phyloP scores from a whole-genome alignment of 1,140 invertebrate species.

The Cyclina sinensis region DNA sequence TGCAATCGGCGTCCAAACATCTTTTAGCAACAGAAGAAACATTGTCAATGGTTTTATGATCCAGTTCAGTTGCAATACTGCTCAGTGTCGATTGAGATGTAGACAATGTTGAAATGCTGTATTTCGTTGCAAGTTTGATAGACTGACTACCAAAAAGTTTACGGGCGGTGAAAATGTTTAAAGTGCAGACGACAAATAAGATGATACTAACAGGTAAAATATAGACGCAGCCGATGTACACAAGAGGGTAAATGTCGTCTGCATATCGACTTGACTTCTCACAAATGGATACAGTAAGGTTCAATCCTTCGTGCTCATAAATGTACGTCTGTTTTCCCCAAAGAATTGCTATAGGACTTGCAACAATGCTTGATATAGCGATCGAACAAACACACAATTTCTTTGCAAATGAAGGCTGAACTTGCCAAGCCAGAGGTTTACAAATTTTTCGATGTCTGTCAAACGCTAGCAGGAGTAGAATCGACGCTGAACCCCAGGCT shows the following conservation, averaged over 20 bases:
- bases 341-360: constrained; percentile 20
- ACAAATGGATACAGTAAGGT: constrained; percentile 54
- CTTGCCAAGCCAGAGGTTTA: constrained; percentile 70
- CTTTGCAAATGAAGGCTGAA: constrained; percentile 56
- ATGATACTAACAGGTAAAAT: constrained; percentile 37
- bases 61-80: not conserved
- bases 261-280: constrained; percentile 53
- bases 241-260: constrained; percentile 30
- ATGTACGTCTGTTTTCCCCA: constrained; percentile 62
- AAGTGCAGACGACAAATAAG: constrained; percentile 13
- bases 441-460: constrained; percentile 76
- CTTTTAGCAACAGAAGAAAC: not conserved
- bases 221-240: constrained; percentile 48
- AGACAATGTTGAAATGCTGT: not conserved
- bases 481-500: constrained; percentile 71
- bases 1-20: not conserved
- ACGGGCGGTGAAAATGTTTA: constrained; percentile 45
- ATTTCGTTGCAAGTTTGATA: not conserved
- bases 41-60: not conserved
- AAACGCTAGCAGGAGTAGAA: constrained; percentile 71
- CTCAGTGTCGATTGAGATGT: not conserved
- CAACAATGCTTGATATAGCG: constrained; percentile 3
- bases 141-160: not conserved
- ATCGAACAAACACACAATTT: constrained; percentile 32
- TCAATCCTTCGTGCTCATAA: not conserved